Evolutionary conservation across 2,888 invertebrate genomes (phyloP).

Genomic region (Iphiclides podalirius): DNA sequence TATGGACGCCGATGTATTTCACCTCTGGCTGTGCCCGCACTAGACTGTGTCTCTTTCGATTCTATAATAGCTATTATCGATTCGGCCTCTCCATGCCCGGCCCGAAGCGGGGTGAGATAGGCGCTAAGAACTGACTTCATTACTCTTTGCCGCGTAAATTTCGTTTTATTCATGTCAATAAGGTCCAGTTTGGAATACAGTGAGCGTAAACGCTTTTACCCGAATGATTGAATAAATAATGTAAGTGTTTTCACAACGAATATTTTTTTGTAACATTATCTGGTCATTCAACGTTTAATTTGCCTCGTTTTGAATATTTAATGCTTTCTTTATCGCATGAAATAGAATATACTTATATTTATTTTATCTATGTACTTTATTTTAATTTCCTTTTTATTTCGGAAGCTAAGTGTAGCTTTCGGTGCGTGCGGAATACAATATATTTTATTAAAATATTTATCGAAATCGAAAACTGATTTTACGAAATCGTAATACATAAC

Average conservation of each 20-base stretch:
- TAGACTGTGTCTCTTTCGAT: constrained; percentile 26
- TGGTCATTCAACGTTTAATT: not conserved
- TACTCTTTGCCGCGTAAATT: constrained; percentile 19
- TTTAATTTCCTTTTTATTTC: no score
- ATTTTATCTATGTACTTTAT: no score
- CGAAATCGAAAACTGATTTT: no score
- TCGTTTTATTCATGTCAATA: constrained; percentile 9
- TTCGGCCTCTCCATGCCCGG: constrained; percentile 21
- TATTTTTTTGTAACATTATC: constrained; percentile 1
- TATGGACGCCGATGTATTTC: constrained; percentile 65
- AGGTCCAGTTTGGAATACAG: constrained; percentile 11
- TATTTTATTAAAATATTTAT: no score
- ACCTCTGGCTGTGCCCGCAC: constrained; percentile 47
- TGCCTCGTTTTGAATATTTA: not conserved
- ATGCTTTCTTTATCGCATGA: not conserved
- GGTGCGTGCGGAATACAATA: no score
- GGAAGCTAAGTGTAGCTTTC: no score
- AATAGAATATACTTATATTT: not conserved
- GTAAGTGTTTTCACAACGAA: constrained; percentile 18
- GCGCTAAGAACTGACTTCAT: constrained; percentile 13
- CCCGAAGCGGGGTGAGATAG: constrained; percentile 13
- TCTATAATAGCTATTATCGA: constrained; percentile 30
- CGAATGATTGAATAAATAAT: constrained; percentile 14
- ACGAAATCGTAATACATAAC: no score
- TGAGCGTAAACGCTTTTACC: not conserved